These are phyloP conservation scores for Semibalanus balanoides DNA, from an alignment of 1,140 invertebrate genomes.

Conservation along the genomic window DNA sequence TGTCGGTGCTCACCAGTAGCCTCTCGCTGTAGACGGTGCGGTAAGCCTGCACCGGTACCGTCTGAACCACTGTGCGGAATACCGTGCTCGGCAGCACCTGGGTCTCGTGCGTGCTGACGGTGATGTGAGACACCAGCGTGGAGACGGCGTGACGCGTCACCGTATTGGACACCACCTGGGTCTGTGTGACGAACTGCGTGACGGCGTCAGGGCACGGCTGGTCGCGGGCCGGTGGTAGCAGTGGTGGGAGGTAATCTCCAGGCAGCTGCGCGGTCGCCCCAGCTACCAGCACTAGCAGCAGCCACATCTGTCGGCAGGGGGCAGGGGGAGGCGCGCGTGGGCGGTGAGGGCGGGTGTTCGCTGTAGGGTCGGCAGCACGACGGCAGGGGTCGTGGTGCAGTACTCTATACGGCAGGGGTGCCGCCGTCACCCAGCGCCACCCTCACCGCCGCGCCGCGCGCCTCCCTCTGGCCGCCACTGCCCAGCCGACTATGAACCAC, in stretches of 20 bases:
- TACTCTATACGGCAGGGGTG: too few species aligned
- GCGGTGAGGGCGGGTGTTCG: too few species aligned
- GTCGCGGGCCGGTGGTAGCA: background rate
- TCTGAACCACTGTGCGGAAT: background rate
- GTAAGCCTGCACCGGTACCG: conserved; percentile 31
- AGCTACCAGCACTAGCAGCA: background rate
- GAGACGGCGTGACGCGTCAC: conserved; percentile 69
- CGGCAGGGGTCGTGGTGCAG: too few species aligned
- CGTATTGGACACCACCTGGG: conserved; percentile 64
- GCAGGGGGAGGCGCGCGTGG: too few species aligned
- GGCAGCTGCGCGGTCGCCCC: background rate
- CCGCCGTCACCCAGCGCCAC: too few species aligned
- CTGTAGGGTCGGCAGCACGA: too few species aligned
- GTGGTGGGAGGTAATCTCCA: background rate
- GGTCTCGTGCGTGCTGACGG: background rate
- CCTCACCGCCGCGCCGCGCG: too few species aligned
- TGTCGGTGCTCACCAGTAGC: conserved; percentile 23
- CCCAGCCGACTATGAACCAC: too few species aligned
- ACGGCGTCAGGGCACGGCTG: background rate
- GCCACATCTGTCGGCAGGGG: background rate
- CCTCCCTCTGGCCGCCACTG: too few species aligned
- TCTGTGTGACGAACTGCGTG: conserved; percentile 45
- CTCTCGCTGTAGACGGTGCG: conserved; percentile 55
- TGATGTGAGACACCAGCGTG: conserved; percentile 43
- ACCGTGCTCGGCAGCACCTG: background rate